Evolutionary conservation across 1,140 invertebrate species (phyloP).

Genomic region (Drosophila baimaii): DNA sequence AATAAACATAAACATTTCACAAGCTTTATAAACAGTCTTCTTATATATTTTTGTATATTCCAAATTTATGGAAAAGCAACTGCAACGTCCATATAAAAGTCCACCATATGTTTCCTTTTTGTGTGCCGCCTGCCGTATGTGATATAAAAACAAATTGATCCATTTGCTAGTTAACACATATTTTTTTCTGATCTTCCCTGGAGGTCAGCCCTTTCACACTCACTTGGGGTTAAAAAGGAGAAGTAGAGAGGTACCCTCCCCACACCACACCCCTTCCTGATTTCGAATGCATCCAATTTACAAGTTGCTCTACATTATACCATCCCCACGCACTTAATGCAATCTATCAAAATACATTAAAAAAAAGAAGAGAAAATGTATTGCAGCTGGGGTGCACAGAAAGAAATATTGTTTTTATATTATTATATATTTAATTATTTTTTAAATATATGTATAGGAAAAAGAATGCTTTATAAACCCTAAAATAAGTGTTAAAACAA

Average conservation of each 20-base stretch:
- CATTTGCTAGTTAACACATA: constrained; percentile 31
- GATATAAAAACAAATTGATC: constrained; percentile 35
- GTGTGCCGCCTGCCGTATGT: constrained; percentile 5
- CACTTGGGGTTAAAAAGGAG: constrained; percentile 9
- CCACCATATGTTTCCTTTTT: constrained; percentile 30
- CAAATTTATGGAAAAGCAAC: constrained; percentile 2
- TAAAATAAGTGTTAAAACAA: too few species aligned
- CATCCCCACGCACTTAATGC: constrained; percentile 54
- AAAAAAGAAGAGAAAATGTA: constrained; percentile 34
- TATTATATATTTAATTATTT: not conserved
- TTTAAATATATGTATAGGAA: not conserved
- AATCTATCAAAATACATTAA: constrained; percentile 80
- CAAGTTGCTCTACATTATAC: constrained; percentile 59
- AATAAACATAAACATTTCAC: not conserved
- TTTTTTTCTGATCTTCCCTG: constrained; percentile 23
- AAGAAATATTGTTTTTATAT: not conserved
- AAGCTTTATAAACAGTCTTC: constrained; percentile 12
- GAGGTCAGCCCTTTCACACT: constrained; percentile 72
- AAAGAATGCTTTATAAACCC: not conserved
- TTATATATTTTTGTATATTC: constrained; percentile 6
- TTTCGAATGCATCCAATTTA: constrained; percentile 64
- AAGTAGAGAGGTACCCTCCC: constrained; percentile 13
- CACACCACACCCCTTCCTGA: constrained; percentile 22
- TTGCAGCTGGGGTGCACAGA: constrained; percentile 23
- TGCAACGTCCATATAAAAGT: constrained; percentile 12